Evolutionary conservation across 2,113 vertebrate genomes (phyloP).

Genomic region (Circaetus cinerascens): DNA sequence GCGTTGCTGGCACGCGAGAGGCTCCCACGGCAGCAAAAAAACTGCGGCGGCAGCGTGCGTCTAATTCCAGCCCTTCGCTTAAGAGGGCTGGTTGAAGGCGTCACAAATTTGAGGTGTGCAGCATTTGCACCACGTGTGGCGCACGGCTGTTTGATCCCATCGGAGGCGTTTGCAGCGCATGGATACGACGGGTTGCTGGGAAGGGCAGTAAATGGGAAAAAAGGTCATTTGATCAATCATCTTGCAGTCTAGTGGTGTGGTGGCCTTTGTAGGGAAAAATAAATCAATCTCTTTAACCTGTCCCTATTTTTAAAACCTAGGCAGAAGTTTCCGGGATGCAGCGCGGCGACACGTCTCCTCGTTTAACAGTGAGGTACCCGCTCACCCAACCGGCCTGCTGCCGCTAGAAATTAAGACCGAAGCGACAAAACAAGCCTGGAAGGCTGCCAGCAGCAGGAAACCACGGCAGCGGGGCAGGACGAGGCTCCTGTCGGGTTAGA

Average conservation of each 20-base stretch:
- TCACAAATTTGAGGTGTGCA: not conserved
- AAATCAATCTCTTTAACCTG: not conserved
- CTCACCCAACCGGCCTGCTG: not conserved
- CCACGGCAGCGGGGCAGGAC: accelerated
- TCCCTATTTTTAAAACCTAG: not conserved
- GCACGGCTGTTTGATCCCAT: not conserved
- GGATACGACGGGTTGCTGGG: not conserved
- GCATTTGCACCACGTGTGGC: accelerated
- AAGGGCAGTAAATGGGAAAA: conserved; percentile 26
- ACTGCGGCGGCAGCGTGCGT: not conserved
- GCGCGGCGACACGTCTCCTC: accelerated
- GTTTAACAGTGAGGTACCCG: not conserved
- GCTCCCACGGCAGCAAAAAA: not conserved
- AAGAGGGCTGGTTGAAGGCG: not conserved
- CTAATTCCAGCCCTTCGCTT: not conserved
- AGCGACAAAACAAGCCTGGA: not conserved
- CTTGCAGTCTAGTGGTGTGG: not conserved
- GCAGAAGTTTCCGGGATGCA: not conserved
- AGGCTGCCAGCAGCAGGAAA: not conserved
- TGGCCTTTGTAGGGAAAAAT: conserved; percentile 12
- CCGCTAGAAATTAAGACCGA: not conserved
- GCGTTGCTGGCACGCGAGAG: not conserved
- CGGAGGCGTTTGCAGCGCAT: not conserved
- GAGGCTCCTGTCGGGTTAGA: not conserved
- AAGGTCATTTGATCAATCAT: conserved; percentile 20